These are phyloP conservation scores for Drosophila robusta DNA, from an alignment of 2,888 invertebrate genomes.

Conservation along the genomic window DNA sequence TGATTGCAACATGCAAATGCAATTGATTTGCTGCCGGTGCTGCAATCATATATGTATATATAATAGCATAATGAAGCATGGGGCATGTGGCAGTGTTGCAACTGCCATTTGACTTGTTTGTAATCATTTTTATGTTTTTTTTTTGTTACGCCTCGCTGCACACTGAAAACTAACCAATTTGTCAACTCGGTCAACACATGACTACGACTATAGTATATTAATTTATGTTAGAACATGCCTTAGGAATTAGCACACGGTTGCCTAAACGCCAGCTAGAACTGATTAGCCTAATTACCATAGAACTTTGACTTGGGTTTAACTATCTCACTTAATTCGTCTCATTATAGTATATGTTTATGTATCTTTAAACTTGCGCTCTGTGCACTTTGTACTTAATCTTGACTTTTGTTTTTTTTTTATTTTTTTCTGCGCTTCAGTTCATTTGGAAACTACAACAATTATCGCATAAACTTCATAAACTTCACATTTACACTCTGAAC, in stretches of 20 bases:
- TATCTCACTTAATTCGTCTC: slow-evolving; percentile 1
- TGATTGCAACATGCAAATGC: slow-evolving; percentile 45
- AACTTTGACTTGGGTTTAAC: slow-evolving; percentile 23
- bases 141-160: slow-evolving; percentile 61
- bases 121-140: slow-evolving; percentile 42
- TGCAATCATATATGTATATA: slow-evolving; percentile 27
- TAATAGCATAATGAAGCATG: slow-evolving; percentile 48
- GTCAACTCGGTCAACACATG: slow-evolving; percentile 50
- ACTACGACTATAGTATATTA: not conserved
- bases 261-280: slow-evolving; percentile 17
- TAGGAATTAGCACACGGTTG: slow-evolving; percentile 40
- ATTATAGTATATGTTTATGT: not conserved
- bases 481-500: slow-evolving; percentile 72
- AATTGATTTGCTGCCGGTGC: slow-evolving; percentile 50
- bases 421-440: slow-evolving; percentile 19
- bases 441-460: slow-evolving; percentile 47
- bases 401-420: not conserved
- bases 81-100: slow-evolving; percentile 32
- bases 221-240: not conserved
- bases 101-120: slow-evolving; percentile 28
- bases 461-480: slow-evolving; percentile 61
- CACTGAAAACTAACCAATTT: slow-evolving; percentile 45
- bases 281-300: slow-evolving; percentile 27
- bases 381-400: slow-evolving; percentile 39
- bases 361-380: slow-evolving; percentile 3